Evolutionary conservation across 2,797 vertebrate species (phyloP).

Genomic region (Hoplostethus atlanticus): DNA sequence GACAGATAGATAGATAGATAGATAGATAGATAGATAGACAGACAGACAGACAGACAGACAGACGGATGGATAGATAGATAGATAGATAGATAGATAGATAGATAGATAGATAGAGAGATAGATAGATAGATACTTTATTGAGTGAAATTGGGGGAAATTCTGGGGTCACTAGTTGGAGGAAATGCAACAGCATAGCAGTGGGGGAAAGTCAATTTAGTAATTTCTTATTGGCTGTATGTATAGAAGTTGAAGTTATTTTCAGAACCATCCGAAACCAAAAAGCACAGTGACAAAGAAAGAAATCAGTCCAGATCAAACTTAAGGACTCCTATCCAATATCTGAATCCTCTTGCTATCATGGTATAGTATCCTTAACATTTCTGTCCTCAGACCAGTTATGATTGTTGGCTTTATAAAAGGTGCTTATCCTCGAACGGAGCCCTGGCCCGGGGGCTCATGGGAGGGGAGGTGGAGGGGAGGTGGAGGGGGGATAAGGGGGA

Average conservation of each 20-base stretch:
- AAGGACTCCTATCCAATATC: neutral
- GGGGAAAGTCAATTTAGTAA: neutral
- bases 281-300: neutral
- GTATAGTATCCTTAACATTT: neutral
- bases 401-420: slow-evolving; percentile 23
- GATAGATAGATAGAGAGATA: no score
- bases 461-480: slow-evolving; percentile 22
- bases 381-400: slow-evolving; percentile 19
- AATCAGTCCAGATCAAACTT: slow-evolving; percentile 11
- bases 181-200: neutral
- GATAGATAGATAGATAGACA: no score
- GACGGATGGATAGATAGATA: no score
- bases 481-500: slow-evolving; percentile 32
- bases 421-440: slow-evolving; percentile 43
- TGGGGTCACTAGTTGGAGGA: neutral
- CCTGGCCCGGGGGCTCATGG: slow-evolving; percentile 72
- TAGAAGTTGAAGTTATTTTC: neutral
- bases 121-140: no score
- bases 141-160: no score
- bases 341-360: slow-evolving; percentile 11
- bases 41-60: no score
- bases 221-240: no score
- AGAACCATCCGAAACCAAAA: neutral
- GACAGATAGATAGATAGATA: no score
- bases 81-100: no score